A percentile compares a stretch with the other conserved stretches of the same genome.
Evolutionary conservation across 1,140 invertebrate genomes (phyloP).

Genomic region (Plodia interpunctella): DNA sequence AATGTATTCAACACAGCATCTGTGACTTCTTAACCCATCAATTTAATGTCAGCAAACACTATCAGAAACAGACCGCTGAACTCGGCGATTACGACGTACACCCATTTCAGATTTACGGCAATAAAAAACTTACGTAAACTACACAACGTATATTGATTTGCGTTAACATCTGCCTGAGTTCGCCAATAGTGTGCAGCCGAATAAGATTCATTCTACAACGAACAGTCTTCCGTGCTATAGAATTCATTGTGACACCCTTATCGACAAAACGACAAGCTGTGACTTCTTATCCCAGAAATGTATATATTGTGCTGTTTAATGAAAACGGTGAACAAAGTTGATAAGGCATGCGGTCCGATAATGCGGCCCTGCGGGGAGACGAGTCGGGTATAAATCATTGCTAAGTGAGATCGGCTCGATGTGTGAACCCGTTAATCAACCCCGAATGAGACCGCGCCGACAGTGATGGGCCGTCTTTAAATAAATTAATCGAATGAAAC

Average conservation of each 20-base stretch:
- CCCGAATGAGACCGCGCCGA: conserved; percentile 62
- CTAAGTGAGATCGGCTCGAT: conserved; percentile 71
- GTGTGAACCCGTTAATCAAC: conserved; percentile 73
- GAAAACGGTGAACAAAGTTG: conserved; percentile 54
- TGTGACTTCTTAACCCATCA: too few species aligned
- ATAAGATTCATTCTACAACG: too few species aligned
- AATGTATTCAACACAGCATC: too few species aligned
- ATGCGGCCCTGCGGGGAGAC: conserved; percentile 62
- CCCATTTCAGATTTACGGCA: too few species aligned
- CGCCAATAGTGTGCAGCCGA: too few species aligned
- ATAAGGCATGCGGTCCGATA: conserved; percentile 70
- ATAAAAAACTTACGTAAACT: too few species aligned
- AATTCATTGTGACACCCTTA: not conserved
- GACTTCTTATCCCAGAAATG: not conserved
- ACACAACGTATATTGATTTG: too few species aligned
- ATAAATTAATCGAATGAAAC: conserved; percentile 33
- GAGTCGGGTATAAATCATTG: conserved; percentile 72
- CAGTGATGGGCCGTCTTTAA: conserved; percentile 38
- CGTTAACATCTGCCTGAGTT: too few species aligned
- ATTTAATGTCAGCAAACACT: too few species aligned
- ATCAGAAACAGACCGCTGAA: too few species aligned
- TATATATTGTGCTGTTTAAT: not conserved
- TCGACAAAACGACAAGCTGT: not conserved
- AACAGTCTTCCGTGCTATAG: not conserved
- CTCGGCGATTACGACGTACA: too few species aligned